phyloP scores from a whole-genome alignment of 1,140 invertebrate species.

The Frieseomelitta varia region DNA sequence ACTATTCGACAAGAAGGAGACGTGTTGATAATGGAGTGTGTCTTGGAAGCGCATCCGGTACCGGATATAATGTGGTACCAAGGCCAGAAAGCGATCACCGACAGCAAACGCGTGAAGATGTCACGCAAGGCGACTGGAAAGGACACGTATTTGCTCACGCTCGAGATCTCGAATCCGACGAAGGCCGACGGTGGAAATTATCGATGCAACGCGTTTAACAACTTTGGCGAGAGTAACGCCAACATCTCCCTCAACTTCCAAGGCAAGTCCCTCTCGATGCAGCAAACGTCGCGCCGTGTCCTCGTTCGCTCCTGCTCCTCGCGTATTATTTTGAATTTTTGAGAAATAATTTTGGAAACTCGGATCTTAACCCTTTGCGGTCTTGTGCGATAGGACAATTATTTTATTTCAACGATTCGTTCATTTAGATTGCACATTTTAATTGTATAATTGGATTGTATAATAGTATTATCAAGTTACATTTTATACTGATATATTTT shows the following conservation, averaged over 20 bases:
- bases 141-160: slow-evolving; percentile 94
- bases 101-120: slow-evolving; percentile 93
- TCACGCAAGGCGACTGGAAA: slow-evolving; percentile 91
- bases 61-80: slow-evolving; percentile 98
- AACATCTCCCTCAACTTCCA: slow-evolving; percentile 99
- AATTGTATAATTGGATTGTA: no score
- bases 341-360: neutral
- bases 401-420: no score
- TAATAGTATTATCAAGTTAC: no score
- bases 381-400: no score
- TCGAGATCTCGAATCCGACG: slow-evolving; percentile 96
- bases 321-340: no score
- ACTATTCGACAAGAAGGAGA: slow-evolving; percentile 98
- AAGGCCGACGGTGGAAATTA: slow-evolving; percentile 98
- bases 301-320: slow-evolving; percentile 30
- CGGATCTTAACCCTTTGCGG: neutral
- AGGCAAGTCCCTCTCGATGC: slow-evolving; percentile 86
- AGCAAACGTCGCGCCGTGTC: slow-evolving; percentile 4
- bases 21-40: slow-evolving; percentile 96
- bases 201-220: slow-evolving; percentile 99
- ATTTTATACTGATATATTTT: no score
- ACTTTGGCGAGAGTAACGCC: slow-evolving; percentile 99
- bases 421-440: no score
- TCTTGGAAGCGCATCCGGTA: slow-evolving; percentile 96
- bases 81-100: slow-evolving; percentile 90